Evolutionary conservation across 2,797 vertebrate species (phyloP), one percentile per base, ranked within the genome.

Genomic region (Silurus aristotelis): DNA sequence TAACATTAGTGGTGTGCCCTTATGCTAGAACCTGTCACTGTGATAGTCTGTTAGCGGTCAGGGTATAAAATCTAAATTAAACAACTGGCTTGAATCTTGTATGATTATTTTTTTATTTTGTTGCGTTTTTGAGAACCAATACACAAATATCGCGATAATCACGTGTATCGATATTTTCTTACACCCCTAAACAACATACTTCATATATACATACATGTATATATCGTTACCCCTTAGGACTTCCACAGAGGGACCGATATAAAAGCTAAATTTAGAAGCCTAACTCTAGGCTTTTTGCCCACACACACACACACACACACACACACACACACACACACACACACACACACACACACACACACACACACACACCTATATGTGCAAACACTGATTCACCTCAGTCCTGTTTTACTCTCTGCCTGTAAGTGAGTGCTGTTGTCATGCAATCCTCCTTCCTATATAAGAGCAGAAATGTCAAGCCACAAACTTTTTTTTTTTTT

Each of bases 401-500:
- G 25, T 48, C 76, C 66, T 52, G 13, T 79, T n/a, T 77, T 6
- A 14, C 46, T 72, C 58, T 4, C 63, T 78, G 52, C 73, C 63
- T 31, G 20, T n/a, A 60, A 70, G 73, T 84, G 66, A 85, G 67
- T 68, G 68, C 76, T 22, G 56, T 71, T 66, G 46, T 81, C 43
- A 66, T 46, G 56, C 70, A 63, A 79, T 56, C 61, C 52, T 5
- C 12, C 68, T 19, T 73, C 70, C 80, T 72, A 25, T 73, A 80
- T 43, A 38, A 56, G 15, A 31, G 84, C 78, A 58, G 75, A 60
- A 66, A 76, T 84, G 84, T 80, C 85, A 83, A 70, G 60, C 71
- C n/a, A 17, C 63, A 76, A 68, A 82, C 80, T 70, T 72, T 31
- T 31, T 31, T 70, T 72, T 31, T 31, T 31, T 52, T 52, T 52